These are phyloP conservation scores for Trichechus manatus DNA, from an alignment of 2,113 vertebrate species.

Conservation along the genomic window DNA sequence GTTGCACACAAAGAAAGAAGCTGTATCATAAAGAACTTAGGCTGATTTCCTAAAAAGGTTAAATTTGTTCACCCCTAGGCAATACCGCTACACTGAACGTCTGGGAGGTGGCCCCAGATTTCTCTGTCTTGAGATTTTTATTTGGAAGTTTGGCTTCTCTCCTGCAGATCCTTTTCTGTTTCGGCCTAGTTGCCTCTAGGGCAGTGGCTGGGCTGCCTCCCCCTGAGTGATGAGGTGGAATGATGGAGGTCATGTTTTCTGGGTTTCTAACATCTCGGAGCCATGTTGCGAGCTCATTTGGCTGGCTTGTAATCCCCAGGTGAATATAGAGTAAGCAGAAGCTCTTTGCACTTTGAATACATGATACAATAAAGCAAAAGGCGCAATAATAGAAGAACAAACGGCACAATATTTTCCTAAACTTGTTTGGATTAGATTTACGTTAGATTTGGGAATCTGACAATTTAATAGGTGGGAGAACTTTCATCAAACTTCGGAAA, in stretches of 20 bases:
- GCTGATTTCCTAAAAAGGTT: background rate
- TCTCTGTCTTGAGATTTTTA: background rate
- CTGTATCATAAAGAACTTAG: background rate
- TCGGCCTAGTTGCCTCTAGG: background rate
- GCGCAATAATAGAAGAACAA: conserved; percentile 53
- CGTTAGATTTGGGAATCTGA: conserved; percentile 57
- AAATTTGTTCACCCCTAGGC: background rate
- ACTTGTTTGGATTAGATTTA: conserved; percentile 67
- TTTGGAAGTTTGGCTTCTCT: conserved; percentile 5
- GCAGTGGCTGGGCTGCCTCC: background rate
- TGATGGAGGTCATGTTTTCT: background rate
- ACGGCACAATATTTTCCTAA: conserved; percentile 56
- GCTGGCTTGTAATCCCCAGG: background rate
- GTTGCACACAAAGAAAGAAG: background rate
- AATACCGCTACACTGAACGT: background rate
- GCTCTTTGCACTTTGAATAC: conserved; percentile 31
- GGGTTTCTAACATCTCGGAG: background rate
- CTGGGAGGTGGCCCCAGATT: background rate
- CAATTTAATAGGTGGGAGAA: conserved; percentile 59
- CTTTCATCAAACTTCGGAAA: conserved; percentile 65
- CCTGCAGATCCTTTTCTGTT: background rate
- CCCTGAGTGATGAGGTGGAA: background rate
- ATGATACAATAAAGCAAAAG: conserved; percentile 48
- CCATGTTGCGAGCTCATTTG: background rate
- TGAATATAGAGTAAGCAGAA: conserved; percentile 16